Base-by-base conservation (phyloP, 2,797 vertebrate species). In the Trichosurus vulpecula region DNA sequence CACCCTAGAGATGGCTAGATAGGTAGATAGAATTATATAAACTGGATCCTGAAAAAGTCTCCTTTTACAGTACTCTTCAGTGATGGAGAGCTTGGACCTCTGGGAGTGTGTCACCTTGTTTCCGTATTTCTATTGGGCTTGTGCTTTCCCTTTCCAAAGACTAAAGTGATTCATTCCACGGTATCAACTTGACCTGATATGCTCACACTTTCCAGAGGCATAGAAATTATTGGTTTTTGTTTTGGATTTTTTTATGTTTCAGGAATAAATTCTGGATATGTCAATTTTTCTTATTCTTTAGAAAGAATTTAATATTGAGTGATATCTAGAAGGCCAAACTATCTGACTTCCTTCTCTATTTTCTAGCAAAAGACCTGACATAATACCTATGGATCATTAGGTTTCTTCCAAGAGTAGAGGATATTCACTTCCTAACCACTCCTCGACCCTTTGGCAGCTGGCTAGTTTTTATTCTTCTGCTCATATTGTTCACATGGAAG, bases 221-320 rank as follows among this genome's bases (percentile, higher is more conserved):
- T 27, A 51, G 25, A 47, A 61, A 47, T 54, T 11, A 29, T 9
- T 56, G 41, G 27, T 27, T 81, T 58, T 53, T 52, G 27, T 31
- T 25, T 29, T 91, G 14, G 22, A 66, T 94, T 92, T 93, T n/a
- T 54, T 56, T 92, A 58, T 55, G 87, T n/a, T 25, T 90, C 94
- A 91, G 6, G 52, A 51, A 90, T 54, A n/a, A 25, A 31, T 30
- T 57, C 54, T 31, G 22, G 41, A 3, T 81, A 47, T 81, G 66
- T 81, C 29, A 47, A 51, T 31, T 47, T 56, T 87, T 87, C 25
- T 87, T 51, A 81, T 87, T 51, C 10, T 87, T 87, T 87, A 87
- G 41, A 74, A 41, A 41, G 66, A 51, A 87, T 51, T 27, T 25
- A 87, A 87, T 27, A 87, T 51, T 87, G 13, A 51, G 74, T 47